phyloP scores from a whole-genome alignment of 2,888 invertebrate species.

The Ethmia dodecea region DNA sequence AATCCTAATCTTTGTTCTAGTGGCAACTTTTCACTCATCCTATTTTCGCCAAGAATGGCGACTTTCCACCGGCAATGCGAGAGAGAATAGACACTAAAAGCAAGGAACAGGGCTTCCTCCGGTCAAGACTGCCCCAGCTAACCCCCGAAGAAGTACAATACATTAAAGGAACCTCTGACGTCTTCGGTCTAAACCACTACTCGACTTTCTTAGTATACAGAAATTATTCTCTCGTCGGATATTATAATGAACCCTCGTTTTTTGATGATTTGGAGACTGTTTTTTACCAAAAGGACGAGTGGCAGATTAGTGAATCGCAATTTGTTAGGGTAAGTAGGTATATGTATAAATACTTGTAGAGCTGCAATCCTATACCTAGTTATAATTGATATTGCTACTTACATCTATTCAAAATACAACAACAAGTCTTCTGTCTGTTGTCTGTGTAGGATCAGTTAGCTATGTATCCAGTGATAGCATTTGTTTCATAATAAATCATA shows the following conservation, averaged over 20 bases:
- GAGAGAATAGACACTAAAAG: slow-evolving; percentile 74
- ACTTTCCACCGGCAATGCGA: slow-evolving; percentile 79
- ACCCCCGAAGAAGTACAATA: slow-evolving; percentile 76
- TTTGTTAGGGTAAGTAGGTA: slow-evolving; percentile 16
- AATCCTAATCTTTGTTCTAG: slow-evolving; percentile 34
- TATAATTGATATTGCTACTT: too few species aligned
- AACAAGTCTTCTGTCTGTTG: too few species aligned
- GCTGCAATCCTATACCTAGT: too few species aligned
- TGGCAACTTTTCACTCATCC: slow-evolving; percentile 79
- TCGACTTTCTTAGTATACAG: slow-evolving; percentile 59
- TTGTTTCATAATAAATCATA: too few species aligned
- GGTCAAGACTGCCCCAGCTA: slow-evolving; percentile 78
- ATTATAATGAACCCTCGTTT: slow-evolving; percentile 27
- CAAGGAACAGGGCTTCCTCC: slow-evolving; percentile 68
- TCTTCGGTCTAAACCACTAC: slow-evolving; percentile 84
- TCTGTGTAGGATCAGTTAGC: too few species aligned
- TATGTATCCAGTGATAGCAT: too few species aligned
- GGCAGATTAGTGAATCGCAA: slow-evolving; percentile 19
- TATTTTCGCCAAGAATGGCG: slow-evolving; percentile 76
- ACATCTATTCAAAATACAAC: too few species aligned
- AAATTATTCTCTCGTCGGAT: slow-evolving; percentile 28
- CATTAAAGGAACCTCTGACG: slow-evolving; percentile 79
- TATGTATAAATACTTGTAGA: neutral
- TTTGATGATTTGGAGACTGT: slow-evolving; percentile 28
- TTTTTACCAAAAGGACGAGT: slow-evolving; percentile 18